phyloP scores from a whole-genome alignment of 2,888 invertebrate species.

The Gymnosoma rotundatum region DNA sequence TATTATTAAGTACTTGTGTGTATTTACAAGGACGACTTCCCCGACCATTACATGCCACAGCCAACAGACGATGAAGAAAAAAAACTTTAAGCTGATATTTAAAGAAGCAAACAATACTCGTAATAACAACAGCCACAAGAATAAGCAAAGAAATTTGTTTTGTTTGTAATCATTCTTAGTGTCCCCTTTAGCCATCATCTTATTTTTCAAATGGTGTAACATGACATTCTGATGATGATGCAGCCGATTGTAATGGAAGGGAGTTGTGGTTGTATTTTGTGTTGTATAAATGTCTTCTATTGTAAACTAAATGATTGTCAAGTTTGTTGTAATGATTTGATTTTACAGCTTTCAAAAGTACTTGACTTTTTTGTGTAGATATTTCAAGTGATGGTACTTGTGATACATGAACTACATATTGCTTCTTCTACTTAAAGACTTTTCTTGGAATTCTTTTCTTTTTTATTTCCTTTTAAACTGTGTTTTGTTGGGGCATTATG shows the following conservation, averaged over 20 bases:
- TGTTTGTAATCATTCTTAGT: conserved; percentile 23
- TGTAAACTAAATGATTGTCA: conserved; percentile 62
- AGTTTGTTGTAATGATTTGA: conserved; percentile 61
- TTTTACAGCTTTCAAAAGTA: conserved; percentile 63
- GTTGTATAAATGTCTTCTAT: conserved; percentile 44
- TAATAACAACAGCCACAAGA: background rate
- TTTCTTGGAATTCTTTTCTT: conserved; percentile 9
- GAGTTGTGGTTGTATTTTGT: conserved; percentile 20
- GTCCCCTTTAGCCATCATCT: conserved; percentile 21
- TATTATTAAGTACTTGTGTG: conserved; percentile 8
- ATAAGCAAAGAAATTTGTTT: conserved; percentile 29
- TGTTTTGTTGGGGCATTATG: conserved; percentile 25
- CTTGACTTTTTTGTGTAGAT: conserved; percentile 48
- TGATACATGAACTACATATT: background rate
- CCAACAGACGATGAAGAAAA: background rate
- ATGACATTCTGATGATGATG: conserved; percentile 30
- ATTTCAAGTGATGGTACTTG: background rate
- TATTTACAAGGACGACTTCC: conserved; percentile 27
- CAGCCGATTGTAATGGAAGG: background rate
- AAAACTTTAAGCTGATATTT: conserved; percentile 53
- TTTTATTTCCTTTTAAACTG: conserved; percentile 17
- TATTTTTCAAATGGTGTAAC: conserved; percentile 25
- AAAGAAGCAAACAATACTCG: conserved; percentile 24
- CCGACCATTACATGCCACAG: conserved; percentile 25
- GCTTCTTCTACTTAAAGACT: conserved; percentile 2